Evolutionary conservation across 2,888 invertebrate species (phyloP), one percentile per base, ranked within the genome.

Genomic region (Aspidapion aeneum): DNA sequence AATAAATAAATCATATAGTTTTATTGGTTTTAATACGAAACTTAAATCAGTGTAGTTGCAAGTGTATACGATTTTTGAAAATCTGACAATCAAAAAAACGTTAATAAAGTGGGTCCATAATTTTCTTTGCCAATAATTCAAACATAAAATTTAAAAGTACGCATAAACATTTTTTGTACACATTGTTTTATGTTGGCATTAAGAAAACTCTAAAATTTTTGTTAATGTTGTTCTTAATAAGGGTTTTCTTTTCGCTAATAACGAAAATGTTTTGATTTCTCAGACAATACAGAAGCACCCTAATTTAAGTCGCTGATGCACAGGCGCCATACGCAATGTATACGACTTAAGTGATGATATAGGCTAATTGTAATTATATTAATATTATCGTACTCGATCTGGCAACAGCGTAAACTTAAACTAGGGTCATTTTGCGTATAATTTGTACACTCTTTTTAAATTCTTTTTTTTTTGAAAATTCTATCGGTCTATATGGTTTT

Each of bases 301-400:
- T 35, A 35, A 3, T 35, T 35, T 35, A 35, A 35, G 35, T 12
- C 35, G 12, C 35, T 7, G n/a, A n/a, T n/a, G 5, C 35, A 35
- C 12, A 35, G 35, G 3, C 12, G 35, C 35, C 35, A 35, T 72
- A 73, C 71, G 65, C 70, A 68, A 74, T 70, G 77, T 77, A 77
- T 77, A 77, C 77, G 77, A 77, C 69, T 74, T 73, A 75, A 75
- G 76, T 77, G 76, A 77, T 76, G 76, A 74, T 76, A 72, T 75
- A 75, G 73, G 72, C 70, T 74, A 74, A 70, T 69, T 69, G 68
- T 71, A 66, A 71, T 71, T 70, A 71, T 71, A 66, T 67, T 70
- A 70, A 70, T 70, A 70, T 69, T 71, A 62, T 62, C 65, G 65
- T 67, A 66, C 67, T 60, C 65, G 63, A 63, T 49, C 57, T 64